Base-by-base conservation (phyloP, 1,140 invertebrate genomes). In the Euglossa dilemma region DNA sequence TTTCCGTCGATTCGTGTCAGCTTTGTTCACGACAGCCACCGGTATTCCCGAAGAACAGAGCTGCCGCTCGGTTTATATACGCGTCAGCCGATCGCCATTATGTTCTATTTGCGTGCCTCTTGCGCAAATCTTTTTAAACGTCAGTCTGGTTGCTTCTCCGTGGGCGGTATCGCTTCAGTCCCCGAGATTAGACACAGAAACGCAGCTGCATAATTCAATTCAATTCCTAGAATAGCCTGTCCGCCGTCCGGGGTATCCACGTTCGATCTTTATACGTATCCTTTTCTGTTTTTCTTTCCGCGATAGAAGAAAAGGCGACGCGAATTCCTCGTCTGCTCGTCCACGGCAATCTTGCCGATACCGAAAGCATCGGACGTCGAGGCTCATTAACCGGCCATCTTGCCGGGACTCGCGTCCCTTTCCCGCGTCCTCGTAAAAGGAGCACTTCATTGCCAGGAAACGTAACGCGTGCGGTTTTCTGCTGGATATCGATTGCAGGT, bases 391-490 rank as follows among this genome's bases (percentile, higher is more conserved):
- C 59, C 45, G 45, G 43, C 28, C 36, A 18, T 6, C 11, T 59
- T 20, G 2, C 18, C 23, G 18, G n/a, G 8, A 20, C 45, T 47
- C n/a, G 45, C 70, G 28, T 74, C 79, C 50, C 11, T 50, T 82
- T 59, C 72, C 63, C 20, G 36, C 52, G 80, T 76, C 80, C 80
- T 82, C 73, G 80, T 74, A 74, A 76, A 67, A 52, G 80, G 61
- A 76, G 63, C 79, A 56, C 72, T 59, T 76, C 72, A 59, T 69
- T 69, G 80, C 45, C 81, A 78, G 75, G 81, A 83, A 79, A 79
- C 61, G 81, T 64, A 83, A 79, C 59, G 36, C 76, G 72, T 66
- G 63, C 52, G 79, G 61, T 74, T 50, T 83, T 25, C 47, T 36
- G 23, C 9, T 5, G 61, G 47, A 16, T 87, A 84, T 63, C 56